These are phyloP conservation scores for Watsonalla binaria DNA, from an alignment of 2,888 invertebrate genomes.

Conservation along the genomic window DNA sequence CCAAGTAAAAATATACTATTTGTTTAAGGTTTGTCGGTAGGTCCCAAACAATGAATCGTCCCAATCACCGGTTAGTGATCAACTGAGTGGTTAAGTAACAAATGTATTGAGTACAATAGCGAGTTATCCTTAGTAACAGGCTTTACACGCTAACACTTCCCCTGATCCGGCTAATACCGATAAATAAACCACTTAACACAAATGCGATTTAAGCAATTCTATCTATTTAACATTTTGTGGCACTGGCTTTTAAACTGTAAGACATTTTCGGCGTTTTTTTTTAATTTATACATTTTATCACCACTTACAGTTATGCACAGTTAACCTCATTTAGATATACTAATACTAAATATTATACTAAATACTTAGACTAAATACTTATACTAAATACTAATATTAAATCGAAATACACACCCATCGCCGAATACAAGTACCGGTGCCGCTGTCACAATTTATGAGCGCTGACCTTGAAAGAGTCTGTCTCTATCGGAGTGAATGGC, in stretches of 20 bases:
- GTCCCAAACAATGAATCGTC: neutral
- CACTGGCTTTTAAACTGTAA: conserved; percentile 41
- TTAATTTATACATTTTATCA: no score
- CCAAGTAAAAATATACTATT: no score
- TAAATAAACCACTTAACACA: conserved; percentile 67
- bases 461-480: no score
- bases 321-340: no score
- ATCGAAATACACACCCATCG: no score
- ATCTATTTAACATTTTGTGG: conserved; percentile 14
- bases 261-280: neutral
- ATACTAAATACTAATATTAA: no score
- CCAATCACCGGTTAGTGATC: conserved; percentile 9
- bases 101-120: conserved; percentile 19
- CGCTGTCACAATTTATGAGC: no score
- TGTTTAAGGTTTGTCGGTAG: neutral
- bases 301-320: no score
- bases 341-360: no score
- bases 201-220: conserved; percentile 50
- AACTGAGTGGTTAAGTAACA: conserved; percentile 15
- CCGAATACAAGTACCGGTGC: no score
- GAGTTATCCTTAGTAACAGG: conserved; percentile 38
- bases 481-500: no score
- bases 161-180: conserved; percentile 61
- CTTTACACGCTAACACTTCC: conserved; percentile 49
- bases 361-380: no score